Conservation (phyloP, 2,113 vertebrate genomes). For the Daubentonia madagascariensis region DNA sequence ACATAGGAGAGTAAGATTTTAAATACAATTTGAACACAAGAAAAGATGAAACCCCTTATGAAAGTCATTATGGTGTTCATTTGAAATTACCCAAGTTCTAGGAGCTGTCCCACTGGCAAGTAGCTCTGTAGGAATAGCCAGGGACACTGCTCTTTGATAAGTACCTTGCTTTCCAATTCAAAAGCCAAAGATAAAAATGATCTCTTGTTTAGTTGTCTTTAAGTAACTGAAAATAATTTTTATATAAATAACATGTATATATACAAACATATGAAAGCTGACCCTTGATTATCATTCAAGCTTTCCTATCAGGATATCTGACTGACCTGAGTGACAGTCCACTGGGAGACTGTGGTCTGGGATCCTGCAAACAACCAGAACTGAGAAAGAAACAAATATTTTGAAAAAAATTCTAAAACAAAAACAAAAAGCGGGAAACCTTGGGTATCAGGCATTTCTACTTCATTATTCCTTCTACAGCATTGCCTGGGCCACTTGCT, state of each 20-base stretch:
- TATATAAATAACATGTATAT: not conserved
- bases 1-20: not conserved
- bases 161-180: not conserved
- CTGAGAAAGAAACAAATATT: not conserved
- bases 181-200: not conserved
- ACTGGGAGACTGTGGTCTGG: not conserved
- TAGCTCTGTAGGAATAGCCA: not conserved
- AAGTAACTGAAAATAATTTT: not conserved
- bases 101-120: not conserved
- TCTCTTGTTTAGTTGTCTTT: not conserved
- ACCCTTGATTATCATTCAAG: not conserved
- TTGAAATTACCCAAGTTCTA: not conserved
- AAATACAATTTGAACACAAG: not conserved
- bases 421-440: not conserved
- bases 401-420: not conserved
- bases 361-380: not conserved
- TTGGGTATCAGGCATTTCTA: not conserved
- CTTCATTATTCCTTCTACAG: not conserved
- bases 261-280: not conserved
- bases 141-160: not conserved
- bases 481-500: too few relatives aligned
- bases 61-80: not conserved
- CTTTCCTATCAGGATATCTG: not conserved
- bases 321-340: not conserved
- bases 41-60: not conserved